Evolutionary conservation across 2,113 vertebrate species (phyloP).

Genomic region (Takifugu flavidus): DNA sequence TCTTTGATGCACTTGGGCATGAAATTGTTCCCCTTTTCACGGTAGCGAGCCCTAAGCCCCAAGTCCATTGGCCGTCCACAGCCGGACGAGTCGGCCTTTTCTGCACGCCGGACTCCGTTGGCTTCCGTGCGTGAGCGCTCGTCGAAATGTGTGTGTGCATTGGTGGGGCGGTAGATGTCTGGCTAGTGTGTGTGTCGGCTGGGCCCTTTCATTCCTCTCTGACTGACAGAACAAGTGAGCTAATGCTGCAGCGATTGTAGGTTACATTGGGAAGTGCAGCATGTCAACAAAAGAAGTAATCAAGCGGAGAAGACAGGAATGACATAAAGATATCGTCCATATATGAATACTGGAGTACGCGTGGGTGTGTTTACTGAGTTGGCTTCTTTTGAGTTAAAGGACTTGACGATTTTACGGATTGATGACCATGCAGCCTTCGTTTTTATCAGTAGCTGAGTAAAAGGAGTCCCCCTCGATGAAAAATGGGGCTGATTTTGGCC

Average conservation of each 20-base stretch:
- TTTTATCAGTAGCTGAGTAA: conserved; percentile 10
- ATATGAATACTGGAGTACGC: conserved; percentile 39
- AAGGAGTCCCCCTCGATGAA: conserved; percentile 7
- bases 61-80: conserved; percentile 32
- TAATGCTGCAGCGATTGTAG: conserved; percentile 43
- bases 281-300: conserved; percentile 24
- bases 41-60: conserved; percentile 38
- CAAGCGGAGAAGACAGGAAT: conserved; percentile 23
- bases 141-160: conserved; percentile 24
- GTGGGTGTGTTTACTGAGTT: conserved; percentile 17
- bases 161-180: not conserved
- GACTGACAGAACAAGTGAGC: conserved; percentile 43
- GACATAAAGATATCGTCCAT: conserved; percentile 49
- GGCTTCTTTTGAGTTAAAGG: conserved; percentile 23
- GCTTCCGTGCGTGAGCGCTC: conserved; percentile 20
- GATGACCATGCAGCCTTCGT: conserved; percentile 17
- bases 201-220: conserved; percentile 34
- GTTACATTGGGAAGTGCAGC: conserved; percentile 38
- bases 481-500: not conserved
- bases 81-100: conserved; percentile 36
- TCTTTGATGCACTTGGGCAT: conserved; percentile 64
- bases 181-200: conserved; percentile 41
- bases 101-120: conserved; percentile 19
- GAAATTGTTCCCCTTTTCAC: conserved; percentile 66
- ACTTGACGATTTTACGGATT: conserved; percentile 19